Percentiles rank a stretch among this genome's conserved stretches.
Conservation (phyloP, 2,888 invertebrate genomes). For the Drosophila percnosoma region DNA sequence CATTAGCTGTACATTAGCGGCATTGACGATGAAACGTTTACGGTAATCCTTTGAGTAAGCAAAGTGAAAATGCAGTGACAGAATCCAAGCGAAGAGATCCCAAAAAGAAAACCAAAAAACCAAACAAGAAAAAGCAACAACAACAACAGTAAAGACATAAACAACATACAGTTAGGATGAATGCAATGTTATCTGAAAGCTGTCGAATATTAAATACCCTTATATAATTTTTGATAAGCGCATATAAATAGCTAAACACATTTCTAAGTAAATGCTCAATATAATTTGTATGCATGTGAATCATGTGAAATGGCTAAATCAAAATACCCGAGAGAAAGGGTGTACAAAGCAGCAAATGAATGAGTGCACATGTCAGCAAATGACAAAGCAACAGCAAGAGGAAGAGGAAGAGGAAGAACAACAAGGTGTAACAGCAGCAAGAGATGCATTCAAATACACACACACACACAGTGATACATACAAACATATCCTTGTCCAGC, state of each 20-base stretch:
- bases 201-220: neutral
- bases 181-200: neutral
- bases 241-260: too few species aligned
- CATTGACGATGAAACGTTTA: slow-evolving; percentile 61
- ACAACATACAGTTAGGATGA: neutral
- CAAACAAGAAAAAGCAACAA: neutral
- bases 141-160: neutral
- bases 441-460: neutral
- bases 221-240: neutral
- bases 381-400: slow-evolving; percentile 3
- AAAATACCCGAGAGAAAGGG: neutral
- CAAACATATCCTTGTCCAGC: slow-evolving; percentile 11
- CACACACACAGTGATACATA: neutral
- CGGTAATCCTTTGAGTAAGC: slow-evolving; percentile 60
- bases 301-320: neutral
- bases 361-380: slow-evolving; percentile 18
- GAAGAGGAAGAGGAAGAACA: slow-evolving; percentile 9
- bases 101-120: neutral
- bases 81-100: slow-evolving; percentile 21
- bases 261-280: neutral
- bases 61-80: slow-evolving; percentile 37
- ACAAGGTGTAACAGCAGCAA: slow-evolving; percentile 10
- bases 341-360: slow-evolving; percentile 3
- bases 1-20: slow-evolving; percentile 73
- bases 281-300: neutral